Conservation (phyloP, 2,113 vertebrate genomes). For the Hippopotamus amphibius region DNA sequence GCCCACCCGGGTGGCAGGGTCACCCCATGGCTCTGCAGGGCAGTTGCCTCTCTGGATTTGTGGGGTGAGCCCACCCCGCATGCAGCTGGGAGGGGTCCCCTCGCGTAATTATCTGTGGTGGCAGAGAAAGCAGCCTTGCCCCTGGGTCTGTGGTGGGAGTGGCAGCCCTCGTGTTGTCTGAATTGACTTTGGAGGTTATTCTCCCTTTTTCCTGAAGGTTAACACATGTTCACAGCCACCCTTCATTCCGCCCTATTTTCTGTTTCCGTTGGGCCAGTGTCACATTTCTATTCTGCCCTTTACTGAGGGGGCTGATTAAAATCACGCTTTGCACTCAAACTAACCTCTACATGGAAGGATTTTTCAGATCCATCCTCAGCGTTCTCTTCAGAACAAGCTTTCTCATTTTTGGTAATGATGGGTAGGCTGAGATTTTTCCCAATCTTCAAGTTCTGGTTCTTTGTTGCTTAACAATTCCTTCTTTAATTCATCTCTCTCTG, state of each 20-base stretch:
- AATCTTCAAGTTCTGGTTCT: not conserved
- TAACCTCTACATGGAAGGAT: not conserved
- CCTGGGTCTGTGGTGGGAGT: fast-evolving
- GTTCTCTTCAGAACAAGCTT: not conserved
- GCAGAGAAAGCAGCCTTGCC: not conserved
- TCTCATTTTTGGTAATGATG: not conserved
- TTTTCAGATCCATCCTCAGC: not conserved
- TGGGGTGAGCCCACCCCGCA: too few species aligned
- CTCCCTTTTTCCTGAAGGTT: not conserved
- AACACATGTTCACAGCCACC: not conserved
- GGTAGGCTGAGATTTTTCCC: not conserved
- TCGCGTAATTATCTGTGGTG: too few species aligned
- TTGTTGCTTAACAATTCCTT: not conserved
- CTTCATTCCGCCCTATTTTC: not conserved
- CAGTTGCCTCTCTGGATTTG: not conserved
- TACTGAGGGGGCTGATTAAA: not conserved
- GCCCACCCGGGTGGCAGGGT: not conserved
- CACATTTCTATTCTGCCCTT: not conserved
- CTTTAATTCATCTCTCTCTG: not conserved
- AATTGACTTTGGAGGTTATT: not conserved
- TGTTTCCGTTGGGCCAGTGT: not conserved
- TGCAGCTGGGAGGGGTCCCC: too few species aligned
- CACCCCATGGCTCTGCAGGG: not conserved
- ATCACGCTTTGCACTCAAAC: not conserved
- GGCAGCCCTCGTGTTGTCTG: not conserved